Base-by-base conservation (phyloP, 2,113 vertebrate species). In the Takifugu flavidus region DNA sequence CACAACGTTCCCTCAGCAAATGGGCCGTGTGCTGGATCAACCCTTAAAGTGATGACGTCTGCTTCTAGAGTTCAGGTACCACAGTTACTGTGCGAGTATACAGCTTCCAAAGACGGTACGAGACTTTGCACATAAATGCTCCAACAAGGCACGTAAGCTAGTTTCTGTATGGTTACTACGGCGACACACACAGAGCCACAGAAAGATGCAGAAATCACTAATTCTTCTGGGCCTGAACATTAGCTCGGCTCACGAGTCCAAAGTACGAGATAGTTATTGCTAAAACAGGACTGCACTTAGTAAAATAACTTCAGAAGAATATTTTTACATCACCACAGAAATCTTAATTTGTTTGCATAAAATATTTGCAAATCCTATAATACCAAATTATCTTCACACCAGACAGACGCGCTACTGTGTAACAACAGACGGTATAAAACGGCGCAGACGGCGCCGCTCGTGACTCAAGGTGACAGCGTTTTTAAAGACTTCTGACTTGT, bases 101-200 rank as follows among this genome's bases (percentile, higher is more conserved):
- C 44, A 4, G 13, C 13, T 45, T 14, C 44, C 12, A 46, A 66
- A 54, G 10, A 74, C 55, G 65, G 65, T 58, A 80, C 71, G 43
- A 68, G 61, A 82, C 73, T 53, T 39, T 65, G 42, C 68, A 77
- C 76, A 78, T 42, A 63, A 71, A 76, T 61, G 79, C 78, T 77
- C 72, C 4, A 66, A 88, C 85, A 89, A 88, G 88, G 86, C 86
- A 88, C 84, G 46, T 77, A 82, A 85, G 78, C 86, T 74, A 60
- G 70, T 65, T 74, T 77, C 69, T n/a, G 27, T 57, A 68, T 26
- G 64, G 62, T 68, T 73, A 78, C 79, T 44, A 69, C 11, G 64
- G 75, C 82, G 64, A 83, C 72, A 75, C 78, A 82, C 77, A 86
- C 62, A 49, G 39, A 82, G 73, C 60, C 14, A 50, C 77, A 59